Conservation (phyloP, 1,140 invertebrate genomes). For the Lethocerus indicus region DNA sequence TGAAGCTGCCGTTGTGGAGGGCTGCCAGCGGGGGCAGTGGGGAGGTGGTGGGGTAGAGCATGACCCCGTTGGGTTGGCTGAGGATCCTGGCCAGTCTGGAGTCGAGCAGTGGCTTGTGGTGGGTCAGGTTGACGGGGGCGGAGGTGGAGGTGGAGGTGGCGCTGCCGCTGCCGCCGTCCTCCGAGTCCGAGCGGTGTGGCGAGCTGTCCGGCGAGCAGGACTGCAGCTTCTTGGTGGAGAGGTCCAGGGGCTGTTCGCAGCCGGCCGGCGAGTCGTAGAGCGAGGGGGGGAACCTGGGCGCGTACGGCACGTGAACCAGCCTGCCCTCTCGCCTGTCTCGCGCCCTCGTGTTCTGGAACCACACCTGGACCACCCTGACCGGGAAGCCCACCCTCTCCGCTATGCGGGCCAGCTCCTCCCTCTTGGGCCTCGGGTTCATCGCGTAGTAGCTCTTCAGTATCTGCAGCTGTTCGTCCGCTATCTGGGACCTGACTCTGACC, state of each 20-base stretch:
- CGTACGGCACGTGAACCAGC: constrained; percentile 33
- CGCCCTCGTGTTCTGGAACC: constrained; percentile 96
- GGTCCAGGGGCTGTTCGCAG: constrained; percentile 66
- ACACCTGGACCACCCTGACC: constrained; percentile 86
- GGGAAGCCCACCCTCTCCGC: constrained; percentile 78
- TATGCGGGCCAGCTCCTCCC: constrained; percentile 79
- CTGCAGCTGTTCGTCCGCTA: constrained; percentile 82
- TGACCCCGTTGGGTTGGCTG: no score
- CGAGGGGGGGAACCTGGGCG: constrained; percentile 12
- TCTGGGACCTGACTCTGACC: constrained; percentile 76
- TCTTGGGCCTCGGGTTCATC: constrained; percentile 77
- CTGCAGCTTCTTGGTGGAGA: constrained; percentile 71
- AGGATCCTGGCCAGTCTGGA: constrained; percentile 28
- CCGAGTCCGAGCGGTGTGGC: no score
- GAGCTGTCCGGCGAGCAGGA: no score
- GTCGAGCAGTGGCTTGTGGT: no score
- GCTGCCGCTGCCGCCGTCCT: no score
- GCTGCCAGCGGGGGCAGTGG: constrained; percentile 25
- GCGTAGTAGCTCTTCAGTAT: constrained; percentile 77
- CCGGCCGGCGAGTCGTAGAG: no score
- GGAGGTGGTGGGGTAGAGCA: no score
- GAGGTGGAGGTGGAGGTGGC: constrained; percentile 26
- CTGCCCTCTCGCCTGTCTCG: constrained; percentile 64
- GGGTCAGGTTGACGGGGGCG: constrained; percentile 14
- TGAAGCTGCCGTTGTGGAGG: constrained; percentile 6